These are phyloP conservation scores for Azorinus chamasolen DNA, from an alignment of 2,888 invertebrate genomes.

Conservation along the genomic window DNA sequence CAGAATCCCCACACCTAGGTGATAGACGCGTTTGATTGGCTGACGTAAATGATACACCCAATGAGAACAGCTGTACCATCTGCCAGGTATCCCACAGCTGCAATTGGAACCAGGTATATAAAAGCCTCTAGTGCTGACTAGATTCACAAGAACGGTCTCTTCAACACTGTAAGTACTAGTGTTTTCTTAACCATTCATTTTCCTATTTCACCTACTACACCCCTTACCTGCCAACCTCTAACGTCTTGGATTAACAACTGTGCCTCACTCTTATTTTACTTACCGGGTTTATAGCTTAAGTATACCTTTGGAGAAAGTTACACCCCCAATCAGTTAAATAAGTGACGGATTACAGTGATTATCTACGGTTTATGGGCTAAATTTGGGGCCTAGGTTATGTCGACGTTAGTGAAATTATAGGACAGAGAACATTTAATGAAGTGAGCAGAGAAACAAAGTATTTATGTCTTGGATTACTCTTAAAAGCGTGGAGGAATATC, in stretches of 20 bases:
- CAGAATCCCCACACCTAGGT: neutral
- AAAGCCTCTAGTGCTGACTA: constrained; percentile 8
- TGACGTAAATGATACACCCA: constrained; percentile 19
- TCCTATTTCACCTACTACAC: neutral
- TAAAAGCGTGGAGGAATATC: too few species aligned
- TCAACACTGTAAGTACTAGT: constrained; percentile 48
- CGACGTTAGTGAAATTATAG: too few species aligned
- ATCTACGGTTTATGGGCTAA: constrained; percentile 8
- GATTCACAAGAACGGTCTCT: constrained; percentile 57
- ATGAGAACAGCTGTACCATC: constrained; percentile 30
- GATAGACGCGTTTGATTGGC: constrained; percentile 1
- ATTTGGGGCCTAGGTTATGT: neutral
- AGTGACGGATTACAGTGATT: constrained; percentile 3
- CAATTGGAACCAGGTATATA: constrained; percentile 22
- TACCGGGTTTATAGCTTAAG: too few species aligned
- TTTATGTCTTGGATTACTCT: too few species aligned
- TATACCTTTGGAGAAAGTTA: too few species aligned
- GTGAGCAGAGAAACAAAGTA: too few species aligned
- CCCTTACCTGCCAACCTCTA: constrained; percentile 8
- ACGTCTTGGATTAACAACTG: too few species aligned
- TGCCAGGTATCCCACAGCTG: neutral
- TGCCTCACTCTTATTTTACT: too few species aligned
- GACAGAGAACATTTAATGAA: too few species aligned
- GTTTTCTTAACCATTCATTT: constrained; percentile 20
- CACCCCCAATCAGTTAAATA: too few species aligned